Percentiles rank a stretch among this genome's conserved stretches.
Conservation (phyloP, 2,113 vertebrate genomes). For the Diglossa brunneiventris region DNA sequence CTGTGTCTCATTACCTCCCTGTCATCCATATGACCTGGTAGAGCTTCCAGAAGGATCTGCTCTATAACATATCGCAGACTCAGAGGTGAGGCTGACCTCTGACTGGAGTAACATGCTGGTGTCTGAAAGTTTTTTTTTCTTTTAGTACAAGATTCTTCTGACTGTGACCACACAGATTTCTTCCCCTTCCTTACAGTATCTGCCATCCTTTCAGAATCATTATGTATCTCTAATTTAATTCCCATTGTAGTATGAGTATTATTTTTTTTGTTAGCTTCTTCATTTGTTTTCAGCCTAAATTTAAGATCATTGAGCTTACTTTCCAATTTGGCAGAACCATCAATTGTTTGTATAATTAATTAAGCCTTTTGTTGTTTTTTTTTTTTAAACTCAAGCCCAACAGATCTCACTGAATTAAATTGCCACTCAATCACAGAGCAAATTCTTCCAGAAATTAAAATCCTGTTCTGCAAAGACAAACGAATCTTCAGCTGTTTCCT, state of each 20-base stretch:
- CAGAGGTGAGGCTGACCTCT: neutral
- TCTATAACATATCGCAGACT: neutral
- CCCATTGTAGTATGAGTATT: neutral
- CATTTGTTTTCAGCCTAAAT: conserved; percentile 47
- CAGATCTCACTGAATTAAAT: conserved; percentile 37
- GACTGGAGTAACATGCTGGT: neutral
- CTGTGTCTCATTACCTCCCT: neutral
- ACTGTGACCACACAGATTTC: neutral
- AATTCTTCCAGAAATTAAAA: conserved; percentile 67
- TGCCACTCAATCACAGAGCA: conserved; percentile 33
- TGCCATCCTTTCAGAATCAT: neutral
- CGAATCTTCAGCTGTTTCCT: neutral
- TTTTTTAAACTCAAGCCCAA: conserved; percentile 10
- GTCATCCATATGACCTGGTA: neutral
- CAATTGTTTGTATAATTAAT: conserved; percentile 65
- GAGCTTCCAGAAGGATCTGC: neutral
- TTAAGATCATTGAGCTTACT: conserved; percentile 67
- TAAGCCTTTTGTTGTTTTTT: neutral
- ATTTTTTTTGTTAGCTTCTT: conserved; percentile 30
- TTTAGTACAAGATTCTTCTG: neutral
- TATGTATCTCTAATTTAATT: neutral
- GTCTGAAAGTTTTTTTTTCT: neutral
- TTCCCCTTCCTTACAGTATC: neutral
- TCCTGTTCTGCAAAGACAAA: neutral
- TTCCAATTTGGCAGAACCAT: conserved; percentile 51